Evolutionary conservation across 1,140 invertebrate species (phyloP).

Genomic region (Ladona fulva): DNA sequence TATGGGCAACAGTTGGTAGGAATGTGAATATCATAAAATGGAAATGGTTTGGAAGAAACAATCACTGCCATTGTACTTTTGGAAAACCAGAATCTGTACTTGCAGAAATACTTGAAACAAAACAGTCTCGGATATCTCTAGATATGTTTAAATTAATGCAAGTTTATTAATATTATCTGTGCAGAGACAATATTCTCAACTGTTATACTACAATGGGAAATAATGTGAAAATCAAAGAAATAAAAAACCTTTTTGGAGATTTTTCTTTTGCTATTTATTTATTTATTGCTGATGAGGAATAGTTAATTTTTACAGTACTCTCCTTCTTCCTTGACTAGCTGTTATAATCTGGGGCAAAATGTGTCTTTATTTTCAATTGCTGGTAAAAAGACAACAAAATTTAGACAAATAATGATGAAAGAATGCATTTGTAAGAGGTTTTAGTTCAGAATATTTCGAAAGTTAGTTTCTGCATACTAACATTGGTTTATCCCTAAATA

Average conservation of each 20-base stretch:
- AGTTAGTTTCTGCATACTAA: too few relatives aligned
- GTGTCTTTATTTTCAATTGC: too few relatives aligned
- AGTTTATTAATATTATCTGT: neutral
- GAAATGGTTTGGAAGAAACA: neutral
- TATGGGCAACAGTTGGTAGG: neutral
- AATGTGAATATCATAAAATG: neutral
- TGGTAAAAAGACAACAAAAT: too few relatives aligned
- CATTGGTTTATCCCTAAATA: too few relatives aligned
- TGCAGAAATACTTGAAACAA: neutral
- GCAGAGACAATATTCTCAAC: neutral
- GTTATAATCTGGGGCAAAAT: too few relatives aligned
- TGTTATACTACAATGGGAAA: slow-evolving; percentile 1
- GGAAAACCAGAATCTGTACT: neutral
- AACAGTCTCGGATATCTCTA: neutral
- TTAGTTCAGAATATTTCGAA: too few relatives aligned
- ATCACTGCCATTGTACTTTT: neutral
- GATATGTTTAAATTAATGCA: neutral
- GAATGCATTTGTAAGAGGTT: too few relatives aligned
- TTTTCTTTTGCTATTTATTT: neutral
- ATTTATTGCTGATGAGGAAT: neutral
- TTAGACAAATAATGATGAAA: too few relatives aligned
- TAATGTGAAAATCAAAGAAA: neutral
- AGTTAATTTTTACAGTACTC: too few relatives aligned
- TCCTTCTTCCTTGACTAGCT: too few relatives aligned
- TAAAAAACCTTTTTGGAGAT: neutral